A percentile compares a stretch with the other conserved stretches of the same genome.
Conservation (phyloP, 2,113 vertebrate species). For the Hippocampus abdominalis region DNA sequence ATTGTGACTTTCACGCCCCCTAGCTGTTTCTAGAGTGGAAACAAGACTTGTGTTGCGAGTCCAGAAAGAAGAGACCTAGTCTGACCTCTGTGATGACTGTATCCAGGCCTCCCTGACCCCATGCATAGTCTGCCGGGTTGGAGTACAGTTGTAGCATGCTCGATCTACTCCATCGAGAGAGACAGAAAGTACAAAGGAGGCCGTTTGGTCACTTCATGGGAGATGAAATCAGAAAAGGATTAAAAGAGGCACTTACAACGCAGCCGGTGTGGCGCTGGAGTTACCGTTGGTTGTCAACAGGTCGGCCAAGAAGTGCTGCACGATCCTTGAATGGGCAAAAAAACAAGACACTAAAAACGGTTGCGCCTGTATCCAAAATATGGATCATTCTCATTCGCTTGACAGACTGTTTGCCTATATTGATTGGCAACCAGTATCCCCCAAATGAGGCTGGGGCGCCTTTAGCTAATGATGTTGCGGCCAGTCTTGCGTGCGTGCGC, state of each 20-base stretch:
- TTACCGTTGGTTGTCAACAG: conserved; percentile 81
- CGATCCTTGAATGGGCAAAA: conserved; percentile 71
- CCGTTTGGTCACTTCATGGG: neutral
- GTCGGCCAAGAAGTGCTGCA: conserved; percentile 86
- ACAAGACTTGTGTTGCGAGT: neutral
- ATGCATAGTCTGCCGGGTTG: conserved; percentile 89
- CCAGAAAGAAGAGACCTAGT: neutral
- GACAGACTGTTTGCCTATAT: no score
- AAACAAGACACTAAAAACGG: neutral
- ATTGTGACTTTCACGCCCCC: no score
- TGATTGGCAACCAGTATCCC: no score
- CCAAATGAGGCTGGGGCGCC: no score
- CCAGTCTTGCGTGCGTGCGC: neutral
- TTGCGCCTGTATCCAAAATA: neutral
- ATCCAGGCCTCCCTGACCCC: conserved; percentile 91
- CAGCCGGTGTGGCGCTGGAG: conserved; percentile 75
- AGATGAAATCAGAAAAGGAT: conserved; percentile 28
- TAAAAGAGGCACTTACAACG: conserved; percentile 71
- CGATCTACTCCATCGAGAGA: conserved; percentile 64
- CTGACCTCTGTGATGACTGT: conserved; percentile 90
- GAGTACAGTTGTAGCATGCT: conserved; percentile 82
- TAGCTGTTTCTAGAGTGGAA: no score
- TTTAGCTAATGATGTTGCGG: conserved; percentile 22
- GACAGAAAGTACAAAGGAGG: neutral
- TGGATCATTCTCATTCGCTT: no score